phyloP scores from a whole-genome alignment of 2,888 invertebrate species.

The Drosophila fulvimacula region DNA sequence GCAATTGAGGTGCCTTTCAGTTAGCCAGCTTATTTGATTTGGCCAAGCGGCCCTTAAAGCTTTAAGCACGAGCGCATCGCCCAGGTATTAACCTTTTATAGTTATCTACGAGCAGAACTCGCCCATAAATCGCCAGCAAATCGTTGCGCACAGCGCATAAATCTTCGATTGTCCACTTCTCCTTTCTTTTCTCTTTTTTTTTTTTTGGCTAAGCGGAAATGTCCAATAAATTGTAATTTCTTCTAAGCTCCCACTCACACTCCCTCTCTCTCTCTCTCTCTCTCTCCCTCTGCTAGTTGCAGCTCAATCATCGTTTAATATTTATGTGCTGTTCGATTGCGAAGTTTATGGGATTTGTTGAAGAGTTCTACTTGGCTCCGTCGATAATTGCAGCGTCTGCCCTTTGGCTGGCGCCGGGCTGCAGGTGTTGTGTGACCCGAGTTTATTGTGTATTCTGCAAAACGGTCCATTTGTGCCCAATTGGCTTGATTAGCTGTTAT shows the following conservation, averaged over 20 bases:
- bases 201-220: constrained; percentile 74
- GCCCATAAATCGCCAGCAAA: constrained; percentile 68
- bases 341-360: constrained; percentile 80
- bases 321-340: constrained; percentile 79
- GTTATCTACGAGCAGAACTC: constrained; percentile 14
- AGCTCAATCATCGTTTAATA: constrained; percentile 82
- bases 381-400: constrained; percentile 73
- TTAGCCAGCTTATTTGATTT: constrained; percentile 23
- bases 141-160: constrained; percentile 66
- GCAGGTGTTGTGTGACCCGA: constrained; percentile 74
- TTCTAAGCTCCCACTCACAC: constrained; percentile 60
- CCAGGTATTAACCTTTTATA: constrained; percentile 63
- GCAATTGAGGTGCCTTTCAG: constrained; percentile 77
- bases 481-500: constrained; percentile 79
- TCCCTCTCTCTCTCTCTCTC: constrained; percentile 4
- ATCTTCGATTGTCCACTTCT: constrained; percentile 71
- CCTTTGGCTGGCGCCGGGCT: constrained; percentile 40
- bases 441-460: constrained; percentile 58
- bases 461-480: constrained; percentile 71
- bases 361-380: constrained; percentile 47
- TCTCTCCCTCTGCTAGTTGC: constrained; percentile 47
- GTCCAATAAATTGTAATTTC: constrained; percentile 83
- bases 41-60: not conserved
- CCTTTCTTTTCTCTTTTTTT: constrained; percentile 33
- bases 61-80: constrained; percentile 37